These are phyloP conservation scores for Dryobotodes eremita DNA, from an alignment of 2,888 invertebrate species.

Conservation along the genomic window DNA sequence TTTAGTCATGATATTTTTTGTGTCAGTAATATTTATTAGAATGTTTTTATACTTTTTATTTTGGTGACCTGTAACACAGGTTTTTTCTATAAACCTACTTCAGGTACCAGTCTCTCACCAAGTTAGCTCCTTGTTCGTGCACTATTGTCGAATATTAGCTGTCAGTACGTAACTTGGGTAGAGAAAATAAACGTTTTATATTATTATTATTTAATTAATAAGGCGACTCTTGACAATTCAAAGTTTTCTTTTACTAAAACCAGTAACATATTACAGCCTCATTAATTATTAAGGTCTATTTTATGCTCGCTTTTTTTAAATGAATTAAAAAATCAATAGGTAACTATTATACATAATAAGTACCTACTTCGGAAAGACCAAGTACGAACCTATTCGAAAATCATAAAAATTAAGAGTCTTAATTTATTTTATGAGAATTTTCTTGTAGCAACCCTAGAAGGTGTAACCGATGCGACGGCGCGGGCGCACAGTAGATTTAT, in stretches of 20 bases:
- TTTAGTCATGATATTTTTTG: background rate
- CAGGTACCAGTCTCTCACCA: too few species aligned
- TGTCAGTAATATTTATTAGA: background rate
- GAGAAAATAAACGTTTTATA: too few species aligned
- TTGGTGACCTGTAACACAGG: background rate
- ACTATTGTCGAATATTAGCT: too few species aligned
- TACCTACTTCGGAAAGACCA: background rate
- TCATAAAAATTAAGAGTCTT: background rate
- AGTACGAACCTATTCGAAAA: background rate
- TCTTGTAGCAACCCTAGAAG: slow-evolving; percentile 46
- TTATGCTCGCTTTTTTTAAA: background rate
- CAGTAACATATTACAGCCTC: background rate
- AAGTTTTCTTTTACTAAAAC: background rate
- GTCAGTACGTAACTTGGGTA: too few species aligned
- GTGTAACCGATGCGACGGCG: slow-evolving; percentile 75
- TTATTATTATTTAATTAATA: too few species aligned
- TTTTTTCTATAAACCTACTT: too few species aligned
- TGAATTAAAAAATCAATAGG: background rate
- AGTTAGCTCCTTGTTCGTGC: too few species aligned
- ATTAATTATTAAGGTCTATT: background rate
- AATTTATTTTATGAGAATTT: background rate
- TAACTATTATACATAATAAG: background rate
- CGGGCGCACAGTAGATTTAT: slow-evolving; percentile 87
- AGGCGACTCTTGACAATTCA: background rate
- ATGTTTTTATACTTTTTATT: background rate